A percentile compares a stretch with the other conserved stretches of the same genome.
These are phyloP conservation scores for Mergus octosetaceus DNA, from an alignment of 2,797 vertebrate species.

Conservation along the genomic window DNA sequence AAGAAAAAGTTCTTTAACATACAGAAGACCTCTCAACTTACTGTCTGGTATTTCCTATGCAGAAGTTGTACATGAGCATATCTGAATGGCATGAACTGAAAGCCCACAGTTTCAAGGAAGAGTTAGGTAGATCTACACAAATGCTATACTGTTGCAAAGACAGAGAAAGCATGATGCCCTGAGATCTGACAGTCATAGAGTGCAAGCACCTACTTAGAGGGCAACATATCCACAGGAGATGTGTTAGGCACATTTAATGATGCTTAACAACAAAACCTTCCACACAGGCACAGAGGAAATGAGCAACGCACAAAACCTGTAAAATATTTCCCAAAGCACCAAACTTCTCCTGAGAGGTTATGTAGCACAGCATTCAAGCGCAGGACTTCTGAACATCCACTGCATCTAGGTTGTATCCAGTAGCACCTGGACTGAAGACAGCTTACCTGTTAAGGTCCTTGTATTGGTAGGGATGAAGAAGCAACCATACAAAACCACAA, in stretches of 20 bases:
- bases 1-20: not conserved
- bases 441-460: not conserved
- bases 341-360: not conserved
- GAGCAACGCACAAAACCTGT: rapidly evolving
- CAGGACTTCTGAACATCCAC: not conserved
- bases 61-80: not conserved
- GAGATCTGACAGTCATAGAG: not conserved
- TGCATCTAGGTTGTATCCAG: no score
- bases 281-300: not conserved
- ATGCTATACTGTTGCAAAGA: not conserved
- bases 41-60: not conserved
- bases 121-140: not conserved
- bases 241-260: no score
- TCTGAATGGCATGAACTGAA: rapidly evolving
- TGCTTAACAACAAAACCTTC: not conserved
- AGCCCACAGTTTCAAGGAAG: not conserved
- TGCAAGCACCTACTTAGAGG: not conserved
- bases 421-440: not conserved
- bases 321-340: not conserved
- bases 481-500: not conserved
- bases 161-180: not conserved
- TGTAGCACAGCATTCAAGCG: rapidly evolving
- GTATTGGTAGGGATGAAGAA: not conserved
- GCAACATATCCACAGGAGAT: not conserved
- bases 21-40: not conserved